Base-by-base conservation (phyloP, 2,113 vertebrate species). In the Polypterus bichir region DNA sequence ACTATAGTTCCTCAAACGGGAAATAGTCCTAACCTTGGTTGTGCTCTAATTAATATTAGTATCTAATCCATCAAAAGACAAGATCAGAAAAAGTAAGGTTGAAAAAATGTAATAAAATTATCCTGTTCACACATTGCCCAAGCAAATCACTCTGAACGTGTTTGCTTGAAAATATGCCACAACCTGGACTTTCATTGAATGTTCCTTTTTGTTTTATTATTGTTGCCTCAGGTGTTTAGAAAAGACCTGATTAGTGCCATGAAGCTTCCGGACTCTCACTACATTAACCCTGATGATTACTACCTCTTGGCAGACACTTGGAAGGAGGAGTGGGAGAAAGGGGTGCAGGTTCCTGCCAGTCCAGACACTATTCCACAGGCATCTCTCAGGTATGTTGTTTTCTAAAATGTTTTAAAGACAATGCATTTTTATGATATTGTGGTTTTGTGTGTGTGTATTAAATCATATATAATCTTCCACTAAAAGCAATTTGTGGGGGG, bases 241-340 rank as follows among this genome's bases (percentile, higher is more conserved):
- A 99, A 99, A 86, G 96, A 99, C 85, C 86, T 99, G 81, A 99
- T 99, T 76, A 99, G 96, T 79, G 94, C 92, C 72, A 99, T 99
- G 96, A 99, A 99, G 84, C 77, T 99, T 63, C 93, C 96, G 0
- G 95, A 99, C 77, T 95, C 94, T 60, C 89, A 97, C 69, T 91
- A 98, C 54, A 71, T 99, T 68, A 83, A 90, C 62, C 80, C 88
- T 47, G 95, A 97, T 60, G 94, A 92, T 67, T 97, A 92, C 81
- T 98, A 95, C 68, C 72, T 95, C 68, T 88, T 99, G 75, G 81
- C 86, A 1, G 96, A 99, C 79, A 88, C 91, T 0, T 99, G 96
- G 96, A 95, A 91, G 66, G 91, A 94, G 81, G 94, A 99, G 74
- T 97, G 96, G 96, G 96, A 99, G 79, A 99, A 97, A 70, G 96